A percentile compares a stretch with the other conserved stretches of the same genome.
These are phyloP conservation scores for Drosophila setifemur DNA, from an alignment of 1,140 invertebrate species.

Conservation along the genomic window DNA sequence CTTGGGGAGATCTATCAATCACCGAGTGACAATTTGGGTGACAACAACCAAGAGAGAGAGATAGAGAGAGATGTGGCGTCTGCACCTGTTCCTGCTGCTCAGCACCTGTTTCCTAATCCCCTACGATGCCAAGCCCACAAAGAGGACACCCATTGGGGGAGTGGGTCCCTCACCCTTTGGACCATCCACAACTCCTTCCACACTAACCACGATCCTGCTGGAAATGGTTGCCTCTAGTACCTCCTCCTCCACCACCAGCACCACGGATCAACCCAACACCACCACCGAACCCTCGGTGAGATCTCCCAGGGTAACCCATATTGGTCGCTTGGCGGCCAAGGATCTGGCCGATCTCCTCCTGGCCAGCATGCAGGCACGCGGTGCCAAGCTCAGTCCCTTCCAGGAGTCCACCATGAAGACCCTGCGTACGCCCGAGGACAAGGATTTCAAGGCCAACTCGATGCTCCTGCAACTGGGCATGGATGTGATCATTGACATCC, in stretches of 20 bases:
- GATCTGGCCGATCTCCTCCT: slow-evolving; percentile 63
- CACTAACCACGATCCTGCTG: slow-evolving; percentile 9
- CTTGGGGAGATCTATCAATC: slow-evolving; percentile 27
- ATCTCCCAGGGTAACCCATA: slow-evolving; percentile 12
- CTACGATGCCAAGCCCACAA: slow-evolving; percentile 55
- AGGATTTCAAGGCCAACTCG: slow-evolving; percentile 18
- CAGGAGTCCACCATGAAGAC: slow-evolving; percentile 48
- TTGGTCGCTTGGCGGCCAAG: slow-evolving; percentile 60
- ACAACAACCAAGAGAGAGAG: neutral
- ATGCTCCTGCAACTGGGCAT: slow-evolving; percentile 53
- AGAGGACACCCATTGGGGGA: neutral
- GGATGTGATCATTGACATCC: slow-evolving; percentile 61
- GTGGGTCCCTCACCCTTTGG: neutral
- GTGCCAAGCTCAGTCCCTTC: slow-evolving; percentile 13
- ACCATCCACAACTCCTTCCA: slow-evolving; percentile 1
- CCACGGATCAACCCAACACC: slow-evolving; percentile 6
- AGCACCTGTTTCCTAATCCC: slow-evolving; percentile 64
- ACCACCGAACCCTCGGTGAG: neutral
- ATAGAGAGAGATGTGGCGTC: slow-evolving; percentile 52
- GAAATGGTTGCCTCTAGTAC: neutral
- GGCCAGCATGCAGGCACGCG: slow-evolving; percentile 64
- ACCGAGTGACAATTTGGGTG: neutral
- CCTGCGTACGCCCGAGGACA: slow-evolving; percentile 21
- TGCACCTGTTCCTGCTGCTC: slow-evolving; percentile 63
- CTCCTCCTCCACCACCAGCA: neutral